These are phyloP conservation scores for Synanceia verrucosa DNA, from an alignment of 2,797 vertebrate genomes.

Conservation along the genomic window DNA sequence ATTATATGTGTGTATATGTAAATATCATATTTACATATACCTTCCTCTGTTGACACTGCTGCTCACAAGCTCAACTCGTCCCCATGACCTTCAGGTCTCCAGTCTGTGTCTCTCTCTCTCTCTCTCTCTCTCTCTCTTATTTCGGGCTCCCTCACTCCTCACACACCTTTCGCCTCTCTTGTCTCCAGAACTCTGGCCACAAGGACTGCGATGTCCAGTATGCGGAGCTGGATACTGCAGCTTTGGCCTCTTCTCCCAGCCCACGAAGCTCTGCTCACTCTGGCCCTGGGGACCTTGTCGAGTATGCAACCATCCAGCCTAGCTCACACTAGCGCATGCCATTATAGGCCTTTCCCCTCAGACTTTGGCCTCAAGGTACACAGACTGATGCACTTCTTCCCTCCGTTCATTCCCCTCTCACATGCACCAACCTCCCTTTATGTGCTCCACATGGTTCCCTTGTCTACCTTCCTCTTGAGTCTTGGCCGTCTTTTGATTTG, in stretches of 20 bases:
- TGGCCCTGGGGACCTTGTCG: slow-evolving; percentile 90
- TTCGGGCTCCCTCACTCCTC: slow-evolving; percentile 77
- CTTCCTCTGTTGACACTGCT: slow-evolving; percentile 15
- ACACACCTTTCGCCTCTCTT: slow-evolving; percentile 82
- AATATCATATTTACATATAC: too few species aligned
- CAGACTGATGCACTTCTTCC: slow-evolving; percentile 69
- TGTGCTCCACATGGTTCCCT: slow-evolving; percentile 41
- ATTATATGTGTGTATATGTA: slow-evolving; percentile 26
- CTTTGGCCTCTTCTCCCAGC: slow-evolving; percentile 89
- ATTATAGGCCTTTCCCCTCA: slow-evolving; percentile 88
- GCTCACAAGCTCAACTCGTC: slow-evolving; percentile 42
- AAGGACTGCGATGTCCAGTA: slow-evolving; percentile 93
- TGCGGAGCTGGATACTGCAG: slow-evolving; percentile 94
- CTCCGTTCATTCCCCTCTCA: slow-evolving; percentile 50
- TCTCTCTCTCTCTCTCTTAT: slow-evolving; percentile 25
- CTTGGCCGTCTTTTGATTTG: slow-evolving; percentile 43
- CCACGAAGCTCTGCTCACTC: slow-evolving; percentile 86
- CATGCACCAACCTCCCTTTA: slow-evolving; percentile 49
- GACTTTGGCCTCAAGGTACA: slow-evolving; percentile 92
- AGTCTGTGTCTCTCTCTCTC: slow-evolving; percentile 13
- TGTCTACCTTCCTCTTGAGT: slow-evolving; percentile 50
- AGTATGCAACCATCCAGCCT: slow-evolving; percentile 96
- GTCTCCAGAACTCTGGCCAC: slow-evolving; percentile 89
- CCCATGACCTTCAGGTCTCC: slow-evolving; percentile 38
- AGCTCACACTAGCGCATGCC: slow-evolving; percentile 90